These are phyloP conservation scores for Uria aalge DNA, from an alignment of 2,113 vertebrate species.

Conservation along the genomic window DNA sequence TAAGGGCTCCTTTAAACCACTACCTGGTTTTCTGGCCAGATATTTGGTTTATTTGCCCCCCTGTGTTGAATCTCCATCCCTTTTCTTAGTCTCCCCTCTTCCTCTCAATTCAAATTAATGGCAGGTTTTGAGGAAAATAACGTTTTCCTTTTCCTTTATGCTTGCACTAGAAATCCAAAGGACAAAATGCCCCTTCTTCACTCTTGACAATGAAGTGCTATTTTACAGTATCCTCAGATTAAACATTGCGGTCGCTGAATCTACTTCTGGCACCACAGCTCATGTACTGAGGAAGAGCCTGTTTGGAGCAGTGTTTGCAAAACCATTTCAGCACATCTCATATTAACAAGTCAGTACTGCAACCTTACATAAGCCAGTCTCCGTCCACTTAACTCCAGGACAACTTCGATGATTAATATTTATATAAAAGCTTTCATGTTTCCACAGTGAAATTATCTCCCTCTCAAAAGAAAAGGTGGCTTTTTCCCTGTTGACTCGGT, in stretches of 20 bases:
- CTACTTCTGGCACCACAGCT: not conserved
- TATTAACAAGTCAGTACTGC: not conserved
- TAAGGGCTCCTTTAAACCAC: not conserved
- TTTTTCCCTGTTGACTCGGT: conserved; percentile 41
- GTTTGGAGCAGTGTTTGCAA: not conserved
- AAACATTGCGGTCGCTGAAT: not conserved
- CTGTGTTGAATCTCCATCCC: not conserved
- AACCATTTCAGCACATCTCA: not conserved
- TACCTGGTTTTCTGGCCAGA: not conserved
- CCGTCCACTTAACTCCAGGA: conserved; percentile 34
- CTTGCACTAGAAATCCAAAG: not conserved
- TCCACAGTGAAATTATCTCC: conserved; percentile 25
- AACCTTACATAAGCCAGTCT: conserved; percentile 23
- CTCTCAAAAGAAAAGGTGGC: conserved; percentile 14
- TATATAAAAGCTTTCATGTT: conserved; percentile 56
- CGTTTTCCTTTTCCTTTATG: not conserved
- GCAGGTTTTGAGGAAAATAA: not conserved
- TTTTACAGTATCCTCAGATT: not conserved
- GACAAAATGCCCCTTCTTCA: not conserved
- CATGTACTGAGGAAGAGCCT: not conserved
- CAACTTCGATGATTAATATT: conserved; percentile 45
- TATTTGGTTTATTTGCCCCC: not conserved
- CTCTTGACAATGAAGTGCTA: not conserved
- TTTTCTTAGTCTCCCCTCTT: not conserved
- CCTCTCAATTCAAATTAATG: not conserved